A percentile compares a stretch with the other conserved stretches of the same genome.
Conservation (phyloP, 2,113 vertebrate species). For the Xenopus laevis region DNA sequence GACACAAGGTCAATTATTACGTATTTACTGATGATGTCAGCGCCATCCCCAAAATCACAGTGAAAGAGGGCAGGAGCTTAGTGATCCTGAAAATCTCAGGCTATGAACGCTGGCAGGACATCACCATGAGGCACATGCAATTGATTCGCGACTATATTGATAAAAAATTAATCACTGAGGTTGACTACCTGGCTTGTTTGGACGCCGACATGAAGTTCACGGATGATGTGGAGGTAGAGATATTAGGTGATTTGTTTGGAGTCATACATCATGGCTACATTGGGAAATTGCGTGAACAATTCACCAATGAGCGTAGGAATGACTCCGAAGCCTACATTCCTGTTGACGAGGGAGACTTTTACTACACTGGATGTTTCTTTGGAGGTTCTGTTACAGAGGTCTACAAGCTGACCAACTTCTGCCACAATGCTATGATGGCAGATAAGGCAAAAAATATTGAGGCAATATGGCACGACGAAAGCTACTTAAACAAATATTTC, state of each 20-base stretch:
- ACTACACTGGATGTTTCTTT: slow-evolving; percentile 54
- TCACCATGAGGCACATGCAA: slow-evolving; percentile 59
- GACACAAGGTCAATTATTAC: slow-evolving; percentile 58
- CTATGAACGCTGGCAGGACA: slow-evolving; percentile 55
- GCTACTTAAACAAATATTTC: slow-evolving; percentile 56
- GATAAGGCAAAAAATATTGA: slow-evolving; percentile 49
- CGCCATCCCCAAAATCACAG: slow-evolving; percentile 46
- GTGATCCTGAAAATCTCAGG: slow-evolving; percentile 36
- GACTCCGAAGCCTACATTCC: slow-evolving; percentile 53
- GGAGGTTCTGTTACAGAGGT: slow-evolving; percentile 54
- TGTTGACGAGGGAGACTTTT: slow-evolving; percentile 57
- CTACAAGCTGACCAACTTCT: slow-evolving; percentile 49
- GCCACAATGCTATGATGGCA: slow-evolving; percentile 45
- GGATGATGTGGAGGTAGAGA: slow-evolving; percentile 55
- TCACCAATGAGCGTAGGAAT: slow-evolving; percentile 49
- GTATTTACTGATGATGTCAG: slow-evolving; percentile 56
- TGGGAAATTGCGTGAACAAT: rapidly evolving
- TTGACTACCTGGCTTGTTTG: slow-evolving; percentile 56
- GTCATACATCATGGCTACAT: slow-evolving; percentile 56
- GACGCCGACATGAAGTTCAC: slow-evolving; percentile 62
- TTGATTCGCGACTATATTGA: slow-evolving; percentile 47
- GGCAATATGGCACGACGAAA: slow-evolving; percentile 63
- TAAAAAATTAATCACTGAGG: slow-evolving; percentile 9
- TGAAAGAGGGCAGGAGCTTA: slow-evolving; percentile 33
- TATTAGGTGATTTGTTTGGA: slow-evolving; percentile 48